Base-by-base conservation (phyloP, 23 tunicate genomes). In the Diplosoma virens region DNA sequence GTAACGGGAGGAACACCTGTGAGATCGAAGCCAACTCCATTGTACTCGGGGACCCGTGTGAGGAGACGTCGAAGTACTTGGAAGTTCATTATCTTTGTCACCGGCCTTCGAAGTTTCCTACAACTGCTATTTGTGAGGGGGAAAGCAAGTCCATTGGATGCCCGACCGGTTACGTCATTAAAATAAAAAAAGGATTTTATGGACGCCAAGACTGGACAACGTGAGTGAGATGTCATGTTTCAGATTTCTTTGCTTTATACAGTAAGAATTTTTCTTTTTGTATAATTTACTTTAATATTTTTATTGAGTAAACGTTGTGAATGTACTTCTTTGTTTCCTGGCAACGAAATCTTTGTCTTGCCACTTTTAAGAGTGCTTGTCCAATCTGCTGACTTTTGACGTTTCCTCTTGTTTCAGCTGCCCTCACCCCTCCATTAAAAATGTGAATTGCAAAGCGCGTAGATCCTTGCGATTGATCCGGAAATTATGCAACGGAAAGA, bases 31-130 rank as follows among this genome's bases (percentile, higher is more conserved):
- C 81, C 26, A 9, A 3, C 17, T 59, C 27, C 27, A 5, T 21
- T 4, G 69, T 30, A 30, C 33, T 76, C 20, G 81, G 81, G 6
- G 74, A 76, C 29, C 81, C 81, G 2, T 76, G 81, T 25, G 23
- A 25, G 2, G 81, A 73, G 3, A 76, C 81, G 16, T 50, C 35
- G 11, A 76, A 76, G 32, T 76, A 76, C 50, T 34, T 60, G 16
- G 69, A 76, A 22, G 27, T 76, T 9, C 66, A 4, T 4, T 76
- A 7, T 25, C 32, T 27, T 1, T 76, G 81, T 50, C 30, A 50
- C 6, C 16, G 14, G 7, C 70, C 74, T 4, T 4, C 50, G 36
- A 37, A 22, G 23, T 34, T 23, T 24, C 50, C 50, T 28, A 67
- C 5, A 37, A 52, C 24, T 6, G 52, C 24, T 2, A 67, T 67